Conservation (phyloP, 2,888 invertebrate species). For the Caenorhabditis sp. region DNA sequence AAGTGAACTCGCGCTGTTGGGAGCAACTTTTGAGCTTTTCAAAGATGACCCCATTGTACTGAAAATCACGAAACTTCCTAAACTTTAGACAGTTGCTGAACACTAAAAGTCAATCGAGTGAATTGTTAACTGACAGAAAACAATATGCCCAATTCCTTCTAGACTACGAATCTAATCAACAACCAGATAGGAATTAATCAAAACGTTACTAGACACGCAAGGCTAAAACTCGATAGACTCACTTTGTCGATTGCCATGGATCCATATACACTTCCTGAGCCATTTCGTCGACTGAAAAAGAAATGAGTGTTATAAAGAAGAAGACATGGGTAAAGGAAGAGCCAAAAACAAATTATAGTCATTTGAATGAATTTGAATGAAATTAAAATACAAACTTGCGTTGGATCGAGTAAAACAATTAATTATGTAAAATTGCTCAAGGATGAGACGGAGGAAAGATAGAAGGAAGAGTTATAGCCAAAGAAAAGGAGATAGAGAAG, state of each 20-base stretch:
- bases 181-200: background rate
- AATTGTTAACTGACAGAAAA: no score
- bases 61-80: no score
- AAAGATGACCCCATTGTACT: no score
- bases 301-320: background rate
- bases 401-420: slow-evolving; percentile 22
- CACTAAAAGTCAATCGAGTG: no score
- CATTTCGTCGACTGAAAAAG: slow-evolving; percentile 34
- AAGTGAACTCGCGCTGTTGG: no score
- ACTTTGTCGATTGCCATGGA: slow-evolving; percentile 61
- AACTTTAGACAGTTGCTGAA: no score
- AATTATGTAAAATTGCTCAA: slow-evolving; percentile 47
- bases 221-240: background rate
- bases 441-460: slow-evolving; percentile 26
- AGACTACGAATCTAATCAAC: background rate
- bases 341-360: slow-evolving; percentile 45
- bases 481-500: background rate
- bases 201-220: slow-evolving; percentile 9
- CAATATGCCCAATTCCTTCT: no score
- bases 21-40: no score
- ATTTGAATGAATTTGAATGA: slow-evolving; percentile 35
- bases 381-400: slow-evolving; percentile 34
- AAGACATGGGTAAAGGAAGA: slow-evolving; percentile 39
- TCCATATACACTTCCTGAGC: slow-evolving; percentile 67
- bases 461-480: slow-evolving; percentile 16